Conservation (phyloP, 2,888 invertebrate genomes). For the Lomographa bimaculata region DNA sequence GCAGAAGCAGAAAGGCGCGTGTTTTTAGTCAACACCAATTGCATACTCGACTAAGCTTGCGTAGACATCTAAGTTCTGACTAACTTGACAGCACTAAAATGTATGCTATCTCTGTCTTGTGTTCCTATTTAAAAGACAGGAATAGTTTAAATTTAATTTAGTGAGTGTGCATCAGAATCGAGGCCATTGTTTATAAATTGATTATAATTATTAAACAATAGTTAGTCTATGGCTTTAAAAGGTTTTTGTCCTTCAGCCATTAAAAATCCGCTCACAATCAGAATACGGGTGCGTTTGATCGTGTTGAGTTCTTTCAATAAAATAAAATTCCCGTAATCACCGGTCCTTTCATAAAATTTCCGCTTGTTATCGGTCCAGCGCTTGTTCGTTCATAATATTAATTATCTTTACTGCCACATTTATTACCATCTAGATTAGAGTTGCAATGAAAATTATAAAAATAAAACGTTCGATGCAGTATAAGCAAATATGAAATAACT, state of each 20-base stretch:
- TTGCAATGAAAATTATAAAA: conserved; percentile 22
- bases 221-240: not conserved
- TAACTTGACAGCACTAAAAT: too few relatives aligned
- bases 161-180: too few relatives aligned
- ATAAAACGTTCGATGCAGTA: conserved; percentile 10
- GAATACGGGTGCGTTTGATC: too few relatives aligned
- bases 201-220: conserved; percentile 40
- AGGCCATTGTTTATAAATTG: conserved; percentile 43
- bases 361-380: conserved; percentile 5
- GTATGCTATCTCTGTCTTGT: too few relatives aligned
- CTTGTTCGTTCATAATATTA: conserved; percentile 12
- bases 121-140: too few relatives aligned
- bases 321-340: conserved; percentile 3
- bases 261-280: too few relatives aligned
- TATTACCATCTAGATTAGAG: conserved; percentile 20
- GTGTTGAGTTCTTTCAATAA: not conserved
- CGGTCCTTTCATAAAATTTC: conserved; percentile 6
- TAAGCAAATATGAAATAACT: not conserved
- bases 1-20: too few relatives aligned
- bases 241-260: too few relatives aligned
- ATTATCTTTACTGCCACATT: conserved; percentile 21
- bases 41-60: too few relatives aligned
- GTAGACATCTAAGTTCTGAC: too few relatives aligned
- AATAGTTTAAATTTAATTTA: too few relatives aligned
- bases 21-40: too few relatives aligned